A percentile compares a stretch with the other conserved stretches of the same genome.
phyloP scores from a whole-genome alignment of 2,113 vertebrate species.

The Myiagra hebetior region DNA sequence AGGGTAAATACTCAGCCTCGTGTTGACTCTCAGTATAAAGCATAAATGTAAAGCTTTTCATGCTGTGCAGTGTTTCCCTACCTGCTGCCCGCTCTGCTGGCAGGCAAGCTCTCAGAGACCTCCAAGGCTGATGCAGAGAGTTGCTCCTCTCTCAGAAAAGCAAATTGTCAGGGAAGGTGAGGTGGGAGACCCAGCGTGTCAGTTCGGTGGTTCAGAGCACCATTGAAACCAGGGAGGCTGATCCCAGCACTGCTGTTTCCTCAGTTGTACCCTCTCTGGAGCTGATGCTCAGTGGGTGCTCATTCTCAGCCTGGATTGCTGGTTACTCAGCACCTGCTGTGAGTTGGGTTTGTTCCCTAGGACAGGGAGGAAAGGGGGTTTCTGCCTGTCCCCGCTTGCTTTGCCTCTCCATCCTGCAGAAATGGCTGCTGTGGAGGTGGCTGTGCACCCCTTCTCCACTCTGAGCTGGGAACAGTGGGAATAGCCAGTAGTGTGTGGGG shows the following conservation, averaged over 20 bases:
- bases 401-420: not conserved
- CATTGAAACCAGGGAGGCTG: fast-evolving
- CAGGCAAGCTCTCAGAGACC: not conserved
- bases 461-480: not conserved
- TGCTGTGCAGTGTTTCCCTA: not conserved
- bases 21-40: not conserved
- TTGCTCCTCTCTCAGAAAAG: not conserved
- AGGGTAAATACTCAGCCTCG: not conserved
- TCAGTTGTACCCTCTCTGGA: fast-evolving
- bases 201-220: not conserved
- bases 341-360: not conserved
- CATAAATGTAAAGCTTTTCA: not conserved
- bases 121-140: fast-evolving
- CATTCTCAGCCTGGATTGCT: not conserved
- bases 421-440: not conserved
- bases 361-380: not conserved
- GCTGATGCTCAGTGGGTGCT: not conserved
- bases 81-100: fast-evolving
- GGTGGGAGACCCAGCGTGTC: not conserved
- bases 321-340: not conserved
- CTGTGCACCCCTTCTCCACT: not conserved
- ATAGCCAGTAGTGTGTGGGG: fast-evolving
- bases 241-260: fast-evolving
- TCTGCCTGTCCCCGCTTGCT: fast-evolving
- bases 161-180: fast-evolving